phyloP scores from a whole-genome alignment of 2,113 vertebrate genomes.

The Sorex araneus region DNA sequence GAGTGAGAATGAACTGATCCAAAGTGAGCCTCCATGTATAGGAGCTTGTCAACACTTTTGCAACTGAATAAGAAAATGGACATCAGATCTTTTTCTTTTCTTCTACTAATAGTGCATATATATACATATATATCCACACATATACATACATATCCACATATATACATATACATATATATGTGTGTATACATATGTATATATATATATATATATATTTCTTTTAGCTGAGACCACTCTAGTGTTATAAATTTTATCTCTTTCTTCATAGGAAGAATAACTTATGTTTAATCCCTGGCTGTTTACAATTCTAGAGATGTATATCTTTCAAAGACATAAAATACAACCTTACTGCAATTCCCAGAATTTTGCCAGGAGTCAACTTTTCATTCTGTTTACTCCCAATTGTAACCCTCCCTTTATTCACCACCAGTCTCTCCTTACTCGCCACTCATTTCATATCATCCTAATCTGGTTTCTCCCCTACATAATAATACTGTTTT shows the following conservation, averaged over 20 bases:
- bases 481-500: neutral
- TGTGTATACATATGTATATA: conserved; percentile 32
- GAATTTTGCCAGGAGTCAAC: neutral
- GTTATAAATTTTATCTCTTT: conserved; percentile 37
- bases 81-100: conserved; percentile 60
- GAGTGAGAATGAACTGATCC: conserved; percentile 62
- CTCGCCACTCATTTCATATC: neutral
- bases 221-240: conserved; percentile 26
- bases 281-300: neutral
- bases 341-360: neutral
- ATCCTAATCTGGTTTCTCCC: neutral
- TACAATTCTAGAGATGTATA: neutral
- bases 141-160: neutral
- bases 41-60: conserved; percentile 44
- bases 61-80: conserved; percentile 64
- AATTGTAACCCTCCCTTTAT: neutral
- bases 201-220: conserved; percentile 46
- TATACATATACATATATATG: neutral
- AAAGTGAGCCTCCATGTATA: conserved; percentile 50
- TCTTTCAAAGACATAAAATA: conserved; percentile 31
- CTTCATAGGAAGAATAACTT: neutral
- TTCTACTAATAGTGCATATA: conserved; percentile 17
- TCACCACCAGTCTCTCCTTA: conserved; percentile 18
- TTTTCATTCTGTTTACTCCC: conserved; percentile 1
- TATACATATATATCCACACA: too few relatives aligned